Percentiles rank a stretch among this genome's conserved stretches.
phyloP scores from a whole-genome alignment of 2,113 vertebrate species.

The Charina bottae region DNA sequence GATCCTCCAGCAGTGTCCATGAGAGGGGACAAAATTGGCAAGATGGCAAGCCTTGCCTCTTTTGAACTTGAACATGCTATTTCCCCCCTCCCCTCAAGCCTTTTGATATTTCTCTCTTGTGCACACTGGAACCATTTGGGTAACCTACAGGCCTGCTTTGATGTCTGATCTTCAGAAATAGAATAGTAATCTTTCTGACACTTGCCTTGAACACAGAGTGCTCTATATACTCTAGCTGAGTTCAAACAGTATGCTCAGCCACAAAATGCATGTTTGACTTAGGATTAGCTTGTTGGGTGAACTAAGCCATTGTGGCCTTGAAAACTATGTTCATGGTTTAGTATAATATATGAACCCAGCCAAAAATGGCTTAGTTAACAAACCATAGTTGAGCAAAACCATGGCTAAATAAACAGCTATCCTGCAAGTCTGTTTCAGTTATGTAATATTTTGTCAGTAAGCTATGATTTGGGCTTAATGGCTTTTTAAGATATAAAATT shows the following conservation, averaged over 20 bases:
- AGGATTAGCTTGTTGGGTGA: neutral
- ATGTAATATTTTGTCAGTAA: neutral
- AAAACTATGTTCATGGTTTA: neutral
- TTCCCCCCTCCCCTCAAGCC: neutral
- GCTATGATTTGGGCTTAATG: neutral
- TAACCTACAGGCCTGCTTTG: neutral
- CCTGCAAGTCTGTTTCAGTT: neutral
- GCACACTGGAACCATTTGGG: neutral
- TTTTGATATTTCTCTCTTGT: neutral
- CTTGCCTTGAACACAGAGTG: neutral
- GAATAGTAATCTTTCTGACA: neutral
- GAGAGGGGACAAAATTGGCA: neutral
- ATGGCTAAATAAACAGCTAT: neutral
- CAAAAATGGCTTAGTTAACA: neutral
- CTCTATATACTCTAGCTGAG: neutral
- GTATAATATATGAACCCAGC: neutral
- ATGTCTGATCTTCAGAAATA: neutral
- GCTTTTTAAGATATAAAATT: neutral
- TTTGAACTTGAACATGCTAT: neutral
- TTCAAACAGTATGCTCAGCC: neutral
- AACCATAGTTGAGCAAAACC: neutral
- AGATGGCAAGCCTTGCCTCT: neutral
- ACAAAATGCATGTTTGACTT: neutral
- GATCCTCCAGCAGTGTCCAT: neutral
- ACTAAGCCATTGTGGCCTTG: neutral